Conservation (phyloP, 1,140 invertebrate species). For the Sminthurides bifidus region DNA sequence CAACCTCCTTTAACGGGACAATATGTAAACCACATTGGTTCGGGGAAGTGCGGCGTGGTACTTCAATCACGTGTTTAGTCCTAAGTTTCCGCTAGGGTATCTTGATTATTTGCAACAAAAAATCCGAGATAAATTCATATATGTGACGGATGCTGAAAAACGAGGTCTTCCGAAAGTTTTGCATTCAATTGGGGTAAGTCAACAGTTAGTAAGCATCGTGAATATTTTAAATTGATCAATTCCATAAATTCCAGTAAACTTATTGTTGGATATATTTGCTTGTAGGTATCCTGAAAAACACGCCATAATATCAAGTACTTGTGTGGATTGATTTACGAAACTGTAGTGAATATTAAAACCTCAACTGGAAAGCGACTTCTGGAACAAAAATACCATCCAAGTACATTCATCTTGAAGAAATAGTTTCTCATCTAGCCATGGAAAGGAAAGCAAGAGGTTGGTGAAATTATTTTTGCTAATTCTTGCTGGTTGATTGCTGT, state of each 20-base stretch:
- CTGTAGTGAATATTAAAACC: slow-evolving; percentile 78
- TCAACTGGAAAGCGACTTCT: slow-evolving; percentile 69
- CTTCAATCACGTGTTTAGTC: slow-evolving; percentile 68
- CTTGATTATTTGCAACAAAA: slow-evolving; percentile 76
- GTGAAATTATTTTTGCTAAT: slow-evolving; percentile 2
- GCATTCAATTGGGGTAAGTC: slow-evolving; percentile 79
- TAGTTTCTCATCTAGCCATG: slow-evolving; percentile 63
- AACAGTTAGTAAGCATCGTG: not conserved
- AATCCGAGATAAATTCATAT: slow-evolving; percentile 76
- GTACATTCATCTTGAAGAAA: slow-evolving; percentile 87
- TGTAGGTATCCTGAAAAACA: slow-evolving; percentile 54
- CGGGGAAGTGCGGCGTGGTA: no score
- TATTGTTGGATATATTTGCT: not conserved
- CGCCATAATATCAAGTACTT: slow-evolving; percentile 81
- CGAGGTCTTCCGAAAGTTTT: slow-evolving; percentile 84
- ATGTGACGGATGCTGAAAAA: slow-evolving; percentile 89
- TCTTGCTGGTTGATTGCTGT: slow-evolving; percentile 6
- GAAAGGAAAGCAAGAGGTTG: slow-evolving; percentile 42
- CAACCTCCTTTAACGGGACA: no score
- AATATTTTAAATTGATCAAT: not conserved
- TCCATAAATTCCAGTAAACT: not conserved
- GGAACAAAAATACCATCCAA: slow-evolving; percentile 89
- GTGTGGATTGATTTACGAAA: slow-evolving; percentile 86
- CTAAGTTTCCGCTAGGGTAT: slow-evolving; percentile 52
- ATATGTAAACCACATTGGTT: no score